A percentile compares a stretch with the other conserved stretches of the same genome.
Evolutionary conservation across 2,797 vertebrate genomes (phyloP).

Genomic region (Linurgus olivaceus): DNA sequence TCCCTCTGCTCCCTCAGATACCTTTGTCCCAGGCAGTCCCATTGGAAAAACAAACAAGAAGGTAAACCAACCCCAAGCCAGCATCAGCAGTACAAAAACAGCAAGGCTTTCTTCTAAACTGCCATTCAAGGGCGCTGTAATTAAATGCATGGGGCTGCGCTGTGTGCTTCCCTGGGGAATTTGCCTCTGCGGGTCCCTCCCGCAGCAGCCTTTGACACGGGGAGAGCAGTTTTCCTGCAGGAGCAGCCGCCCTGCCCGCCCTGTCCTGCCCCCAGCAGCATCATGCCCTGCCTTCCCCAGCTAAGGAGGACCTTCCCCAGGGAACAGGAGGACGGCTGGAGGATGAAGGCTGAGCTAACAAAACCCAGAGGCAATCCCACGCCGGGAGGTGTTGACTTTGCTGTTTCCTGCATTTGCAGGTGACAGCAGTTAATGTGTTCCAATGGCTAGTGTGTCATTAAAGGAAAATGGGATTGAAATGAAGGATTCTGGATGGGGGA

Average conservation of each 20-base stretch:
- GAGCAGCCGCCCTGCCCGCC: neutral
- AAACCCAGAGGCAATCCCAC: neutral
- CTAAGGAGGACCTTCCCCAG: neutral
- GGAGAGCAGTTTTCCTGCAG: neutral
- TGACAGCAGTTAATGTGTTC: neutral
- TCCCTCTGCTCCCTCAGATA: neutral
- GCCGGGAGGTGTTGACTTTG: neutral
- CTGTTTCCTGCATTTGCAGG: neutral
- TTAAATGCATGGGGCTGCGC: neutral
- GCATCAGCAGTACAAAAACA: neutral
- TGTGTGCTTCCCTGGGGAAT: neutral
- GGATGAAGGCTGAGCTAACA: neutral
- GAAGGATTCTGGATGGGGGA: neutral
- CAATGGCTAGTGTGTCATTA: neutral
- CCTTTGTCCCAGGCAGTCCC: neutral
- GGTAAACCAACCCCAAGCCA: neutral
- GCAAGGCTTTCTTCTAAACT: neutral
- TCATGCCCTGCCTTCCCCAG: accelerated
- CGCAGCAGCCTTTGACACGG: neutral
- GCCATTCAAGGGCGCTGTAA: neutral
- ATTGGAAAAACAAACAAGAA: neutral
- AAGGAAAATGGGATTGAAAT: neutral
- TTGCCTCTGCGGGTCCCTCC: neutral
- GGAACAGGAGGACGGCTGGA: neutral
- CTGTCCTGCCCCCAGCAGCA: neutral